These are phyloP conservation scores for Mormyrops boulengeri DNA, from an alignment of 2,797 vertebrate genomes.

Conservation along the genomic window DNA sequence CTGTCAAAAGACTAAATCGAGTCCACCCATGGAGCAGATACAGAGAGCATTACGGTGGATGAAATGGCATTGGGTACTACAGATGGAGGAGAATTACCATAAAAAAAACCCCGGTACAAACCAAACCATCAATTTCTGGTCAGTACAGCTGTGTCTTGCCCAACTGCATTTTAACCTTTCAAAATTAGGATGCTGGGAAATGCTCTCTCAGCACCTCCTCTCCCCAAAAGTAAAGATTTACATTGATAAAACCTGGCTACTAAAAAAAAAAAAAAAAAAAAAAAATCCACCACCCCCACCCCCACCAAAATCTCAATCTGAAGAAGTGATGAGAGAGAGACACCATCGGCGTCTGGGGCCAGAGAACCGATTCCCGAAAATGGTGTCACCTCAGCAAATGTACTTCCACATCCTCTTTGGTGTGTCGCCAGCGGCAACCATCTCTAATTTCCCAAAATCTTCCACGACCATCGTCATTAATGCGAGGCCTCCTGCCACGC, in stretches of 20 bases:
- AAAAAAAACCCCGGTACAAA: background rate
- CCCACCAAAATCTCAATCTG: background rate
- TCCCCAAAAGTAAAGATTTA: background rate
- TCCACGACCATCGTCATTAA: background rate
- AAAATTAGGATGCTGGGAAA: background rate
- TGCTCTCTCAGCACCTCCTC: background rate
- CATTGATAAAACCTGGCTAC: background rate
- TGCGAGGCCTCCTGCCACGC: background rate
- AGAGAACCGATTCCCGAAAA: background rate
- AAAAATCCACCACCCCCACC: background rate
- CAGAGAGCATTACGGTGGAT: background rate
- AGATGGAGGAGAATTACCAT: background rate
- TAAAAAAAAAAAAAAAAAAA: background rate
- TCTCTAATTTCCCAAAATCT: background rate
- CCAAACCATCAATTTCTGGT: background rate
- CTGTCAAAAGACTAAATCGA: background rate
- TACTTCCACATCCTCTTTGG: background rate
- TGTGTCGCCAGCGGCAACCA: background rate
- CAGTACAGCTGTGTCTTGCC: background rate
- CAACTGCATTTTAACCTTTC: background rate
- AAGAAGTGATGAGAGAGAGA: background rate
- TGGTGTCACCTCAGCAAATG: background rate
- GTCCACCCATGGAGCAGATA: background rate
- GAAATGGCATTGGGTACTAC: background rate
- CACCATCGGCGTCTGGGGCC: background rate